Base-by-base conservation (phyloP, 1,140 invertebrate genomes). In the Trichoplusia ni region DNA sequence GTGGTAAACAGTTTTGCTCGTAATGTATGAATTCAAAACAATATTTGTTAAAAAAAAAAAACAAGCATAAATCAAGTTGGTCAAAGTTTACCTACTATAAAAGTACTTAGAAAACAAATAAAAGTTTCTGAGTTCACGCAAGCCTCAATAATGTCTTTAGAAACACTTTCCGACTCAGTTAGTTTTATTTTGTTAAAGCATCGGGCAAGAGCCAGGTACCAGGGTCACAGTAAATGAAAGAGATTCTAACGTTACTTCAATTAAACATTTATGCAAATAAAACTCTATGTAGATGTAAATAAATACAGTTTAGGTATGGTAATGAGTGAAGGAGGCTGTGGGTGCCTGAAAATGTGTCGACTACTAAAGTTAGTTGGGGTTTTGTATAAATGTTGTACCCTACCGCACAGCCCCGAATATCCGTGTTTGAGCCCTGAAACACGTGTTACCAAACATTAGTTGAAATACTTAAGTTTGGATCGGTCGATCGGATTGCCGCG, bases 201-300 rank as follows among this genome's bases (percentile, higher is more conserved):
- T 6, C 0, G 2, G 21, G 6, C 4, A 4, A 47, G 11, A 11
- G 2, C 1, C 4, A 29, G 27, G 44, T 29, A 47, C 11, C 11
- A 47, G 18, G 44, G 11, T 25, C 11, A n/a, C 44, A 47, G 1
- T 11, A 9, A 47, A 29, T 13, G 11, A 4, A 47, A 27, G 21
- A 47, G 44, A 27, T 47, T 11, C 44, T 25, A 47, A 47, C 44
- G 27, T 27, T 47, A 27, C 21, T 47, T 47, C 18, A 47, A 21
- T 21, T 27, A 27, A 9, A 47, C 44, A 47, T 13, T 47, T 47
- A 47, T 47, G 44, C 44, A 47, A 47, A 47, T 47, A 11, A 27
- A 47, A 47, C 44, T 47, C 27, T 47, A 27, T 47, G 44, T 21
- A 23, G 44, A 47, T 47, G 44, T 47, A 47, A 27, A 47, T 47